Conservation (phyloP, 2,888 invertebrate species). For the Drosophila fulvimacula region DNA sequence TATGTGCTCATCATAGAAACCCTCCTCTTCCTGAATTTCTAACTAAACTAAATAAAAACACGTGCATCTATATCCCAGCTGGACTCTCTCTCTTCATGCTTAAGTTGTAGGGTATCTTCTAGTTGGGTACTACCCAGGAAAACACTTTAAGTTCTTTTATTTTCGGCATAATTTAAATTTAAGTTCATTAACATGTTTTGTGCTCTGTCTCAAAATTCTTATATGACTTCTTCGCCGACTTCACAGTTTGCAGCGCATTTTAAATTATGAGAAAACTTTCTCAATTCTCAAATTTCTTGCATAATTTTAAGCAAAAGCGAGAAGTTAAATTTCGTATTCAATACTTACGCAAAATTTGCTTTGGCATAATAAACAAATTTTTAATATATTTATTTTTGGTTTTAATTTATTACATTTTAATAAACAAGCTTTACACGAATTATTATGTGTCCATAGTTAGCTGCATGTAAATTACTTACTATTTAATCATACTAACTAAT, state of each 20-base stretch:
- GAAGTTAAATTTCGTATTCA: neutral
- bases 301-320: neutral
- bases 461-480: conserved; percentile 8
- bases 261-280: conserved; percentile 10
- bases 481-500: conserved; percentile 25
- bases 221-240: conserved; percentile 7
- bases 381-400: neutral
- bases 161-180: conserved; percentile 43
- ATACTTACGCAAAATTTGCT: neutral
- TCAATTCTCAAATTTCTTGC: neutral
- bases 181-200: conserved; percentile 55
- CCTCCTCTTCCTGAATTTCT: no score
- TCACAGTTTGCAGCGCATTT: neutral
- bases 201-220: conserved; percentile 12
- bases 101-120: neutral
- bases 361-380: neutral
- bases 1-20: no score
- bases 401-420: conserved; percentile 42
- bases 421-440: conserved; percentile 39
- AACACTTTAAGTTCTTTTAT: neutral
- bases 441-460: conserved; percentile 12
- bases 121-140: neutral
- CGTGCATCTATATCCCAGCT: no score
- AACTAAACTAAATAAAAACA: no score
- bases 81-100: no score